A percentile compares a stretch with the other conserved stretches of the same genome.
These are phyloP conservation scores for Lepidurus couesii DNA, from an alignment of 1,140 invertebrate genomes.

Conservation along the genomic window DNA sequence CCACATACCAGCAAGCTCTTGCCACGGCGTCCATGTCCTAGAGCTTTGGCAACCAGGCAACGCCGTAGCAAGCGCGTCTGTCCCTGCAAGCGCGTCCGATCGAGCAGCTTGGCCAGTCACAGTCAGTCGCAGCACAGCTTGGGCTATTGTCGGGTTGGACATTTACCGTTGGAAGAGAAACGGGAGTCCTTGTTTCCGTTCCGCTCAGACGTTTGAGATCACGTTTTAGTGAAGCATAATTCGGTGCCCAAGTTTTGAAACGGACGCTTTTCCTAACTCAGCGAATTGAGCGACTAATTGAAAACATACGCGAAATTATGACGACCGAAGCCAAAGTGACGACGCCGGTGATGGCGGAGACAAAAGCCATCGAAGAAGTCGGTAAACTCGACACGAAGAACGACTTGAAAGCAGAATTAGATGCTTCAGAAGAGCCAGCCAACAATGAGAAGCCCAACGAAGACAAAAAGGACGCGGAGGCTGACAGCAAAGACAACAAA, in stretches of 20 bases:
- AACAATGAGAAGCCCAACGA: constrained; percentile 39
- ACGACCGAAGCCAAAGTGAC: constrained; percentile 32
- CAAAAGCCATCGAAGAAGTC: constrained; percentile 16
- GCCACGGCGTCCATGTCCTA: neutral
- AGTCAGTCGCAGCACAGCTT: constrained; percentile 5
- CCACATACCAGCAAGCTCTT: neutral
- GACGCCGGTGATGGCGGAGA: constrained; percentile 1
- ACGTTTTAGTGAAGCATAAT: neutral
- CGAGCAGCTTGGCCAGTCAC: neutral
- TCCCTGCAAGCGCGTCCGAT: neutral
- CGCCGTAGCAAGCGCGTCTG: neutral
- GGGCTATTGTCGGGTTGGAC: neutral
- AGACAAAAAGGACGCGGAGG: constrained; percentile 28
- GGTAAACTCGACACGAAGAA: constrained; percentile 36
- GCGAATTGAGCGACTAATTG: neutral
- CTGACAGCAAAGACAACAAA: constrained; percentile 27
- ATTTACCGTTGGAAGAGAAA: neutral
- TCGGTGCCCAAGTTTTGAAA: neutral
- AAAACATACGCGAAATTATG: constrained; percentile 21
- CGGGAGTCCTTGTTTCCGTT: neutral
- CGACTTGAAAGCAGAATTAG: constrained; percentile 30
- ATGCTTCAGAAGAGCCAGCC: constrained; percentile 36
- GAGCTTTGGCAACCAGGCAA: constrained; percentile 7
- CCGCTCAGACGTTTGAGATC: neutral
- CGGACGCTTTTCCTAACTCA: neutral